These are phyloP conservation scores for Rhyacophila evoluta DNA, from an alignment of 2,888 invertebrate species.

Conservation along the genomic window DNA sequence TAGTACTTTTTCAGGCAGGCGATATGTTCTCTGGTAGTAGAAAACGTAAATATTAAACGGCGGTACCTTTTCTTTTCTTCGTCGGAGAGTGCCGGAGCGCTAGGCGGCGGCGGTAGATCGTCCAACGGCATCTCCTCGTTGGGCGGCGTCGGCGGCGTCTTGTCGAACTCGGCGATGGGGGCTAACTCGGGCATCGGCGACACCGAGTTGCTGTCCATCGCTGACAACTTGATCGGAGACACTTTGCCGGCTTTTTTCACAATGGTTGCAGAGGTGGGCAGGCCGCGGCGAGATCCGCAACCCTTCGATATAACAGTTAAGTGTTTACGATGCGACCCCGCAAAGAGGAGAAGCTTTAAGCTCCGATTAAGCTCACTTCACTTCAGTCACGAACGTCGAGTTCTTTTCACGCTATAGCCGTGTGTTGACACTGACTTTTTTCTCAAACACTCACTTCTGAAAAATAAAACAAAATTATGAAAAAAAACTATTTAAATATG, in stretches of 20 bases:
- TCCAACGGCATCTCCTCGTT: slow-evolving; percentile 74
- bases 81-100: slow-evolving; percentile 69
- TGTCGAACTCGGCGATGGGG: slow-evolving; percentile 79
- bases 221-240: slow-evolving; percentile 71
- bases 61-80: slow-evolving; percentile 66
- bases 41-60: too few species aligned
- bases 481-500: too few species aligned
- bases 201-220: slow-evolving; percentile 78
- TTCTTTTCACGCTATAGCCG: neutral
- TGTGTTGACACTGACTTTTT: neutral
- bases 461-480: neutral
- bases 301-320: slow-evolving; percentile 3
- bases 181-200: slow-evolving; percentile 78
- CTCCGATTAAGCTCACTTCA: neutral
- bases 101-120: slow-evolving; percentile 74
- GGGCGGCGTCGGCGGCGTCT: slow-evolving; percentile 76
- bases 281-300: slow-evolving; percentile 44
- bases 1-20: too few species aligned
- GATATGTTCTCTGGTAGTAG: too few species aligned
- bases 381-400: neutral
- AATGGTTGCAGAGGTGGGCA: slow-evolving; percentile 41
- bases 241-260: slow-evolving; percentile 61
- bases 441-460: neutral
- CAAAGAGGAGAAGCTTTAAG: neutral
- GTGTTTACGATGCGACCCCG: neutral